Evolutionary conservation across 53 echinoderm and acorn worm species (phyloP).

Genomic region (Temnopleurus reevesii): DNA sequence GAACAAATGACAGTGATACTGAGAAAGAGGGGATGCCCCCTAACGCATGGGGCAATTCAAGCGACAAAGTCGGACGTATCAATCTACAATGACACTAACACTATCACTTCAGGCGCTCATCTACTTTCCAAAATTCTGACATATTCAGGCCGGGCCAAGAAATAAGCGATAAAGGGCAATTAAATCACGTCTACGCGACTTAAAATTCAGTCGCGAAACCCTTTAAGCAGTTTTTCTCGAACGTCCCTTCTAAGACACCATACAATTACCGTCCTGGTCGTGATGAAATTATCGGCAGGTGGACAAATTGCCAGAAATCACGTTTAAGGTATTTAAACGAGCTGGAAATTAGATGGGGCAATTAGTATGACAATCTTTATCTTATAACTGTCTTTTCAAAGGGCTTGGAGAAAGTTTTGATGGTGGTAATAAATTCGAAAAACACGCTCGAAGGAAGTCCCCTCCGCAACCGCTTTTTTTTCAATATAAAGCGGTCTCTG

Average conservation of each 20-base stretch:
- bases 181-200: not conserved
- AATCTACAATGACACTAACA: not conserved
- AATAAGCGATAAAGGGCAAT: not conserved
- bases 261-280: not conserved
- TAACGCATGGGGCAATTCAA: too few relatives aligned
- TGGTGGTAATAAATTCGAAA: too few relatives aligned
- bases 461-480: too few relatives aligned
- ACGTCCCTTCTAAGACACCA: not conserved
- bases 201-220: not conserved
- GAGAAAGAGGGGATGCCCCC: too few relatives aligned
- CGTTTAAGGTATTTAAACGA: not conserved
- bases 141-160: not conserved
- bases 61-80: not conserved
- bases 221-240: not conserved
- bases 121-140: not conserved
- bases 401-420: too few relatives aligned
- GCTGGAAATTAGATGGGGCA: not conserved
- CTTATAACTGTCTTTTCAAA: too few relatives aligned
- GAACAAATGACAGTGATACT: too few relatives aligned
- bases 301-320: conserved; percentile 24
- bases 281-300: conserved; percentile 6
- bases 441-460: too few relatives aligned
- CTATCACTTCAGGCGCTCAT: conserved; percentile 1
- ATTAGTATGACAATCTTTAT: too few relatives aligned
- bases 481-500: too few relatives aligned